Evolutionary conservation across 2,113 vertebrate genomes (phyloP), one percentile per base, ranked within the genome.

Genomic region (Xyliphius kryptos): DNA sequence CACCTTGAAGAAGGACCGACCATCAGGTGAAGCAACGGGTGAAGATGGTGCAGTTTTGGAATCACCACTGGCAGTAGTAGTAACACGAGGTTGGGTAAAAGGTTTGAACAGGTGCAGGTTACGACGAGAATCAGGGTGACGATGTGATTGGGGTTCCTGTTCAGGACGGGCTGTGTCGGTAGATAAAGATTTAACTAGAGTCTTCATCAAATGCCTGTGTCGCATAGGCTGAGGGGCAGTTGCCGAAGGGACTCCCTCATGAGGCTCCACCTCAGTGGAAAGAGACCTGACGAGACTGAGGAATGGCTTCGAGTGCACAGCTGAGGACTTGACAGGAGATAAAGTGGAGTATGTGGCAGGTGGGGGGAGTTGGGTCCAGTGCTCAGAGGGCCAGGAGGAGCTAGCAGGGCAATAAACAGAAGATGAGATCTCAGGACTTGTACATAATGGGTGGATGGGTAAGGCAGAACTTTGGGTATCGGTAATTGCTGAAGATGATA

Each of bases 11-110:
- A 99, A 99, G 56, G 92, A 97, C 62, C 95, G 89, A 1, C 91
- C 88, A 22, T 99, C 95, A 1, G 94, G 94, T 46, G 95, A 96
- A 20, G 90, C 91, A 56, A 97, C 84, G 1, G 96, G 95, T 13
- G 96, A 98, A 0, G 94, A 98, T 3, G 96, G 96, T 1, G 96
- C 96, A 0, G 96, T 99, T 85, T 97, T 98, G 62, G 95, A 97
- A 77, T 98, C 94, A 3, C 94, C 92, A 26, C 83, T 63, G 1
- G 64, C 20, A 3, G 87, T 79, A 76, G 79, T 75, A 50, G 74
- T 65, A 10, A 87, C 77, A 32, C 93, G 93, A 20, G 95, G 90
- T 58, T 97, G 95, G n/a, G 93, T 91, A 81, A 98, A 95, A 82
- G 95, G 92, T 79, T 97, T 98, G 80, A 98, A 95, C 13, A 99